Percentiles rank a stretch among this genome's conserved stretches.
phyloP scores from a whole-genome alignment of 2,797 vertebrate species.

The Iguana delicatissima region DNA sequence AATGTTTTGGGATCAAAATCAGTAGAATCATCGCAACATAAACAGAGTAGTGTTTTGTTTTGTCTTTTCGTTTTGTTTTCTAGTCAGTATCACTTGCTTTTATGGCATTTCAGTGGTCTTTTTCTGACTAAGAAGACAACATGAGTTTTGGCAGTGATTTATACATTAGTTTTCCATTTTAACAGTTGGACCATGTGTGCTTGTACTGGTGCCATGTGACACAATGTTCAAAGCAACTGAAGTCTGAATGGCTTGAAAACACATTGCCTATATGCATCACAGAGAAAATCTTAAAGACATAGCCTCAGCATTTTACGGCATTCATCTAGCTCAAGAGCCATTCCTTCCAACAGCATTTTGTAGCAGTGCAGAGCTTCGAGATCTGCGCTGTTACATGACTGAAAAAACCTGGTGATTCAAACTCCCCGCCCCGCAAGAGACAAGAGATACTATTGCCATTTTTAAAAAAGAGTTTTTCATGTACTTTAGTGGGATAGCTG shows the following conservation, averaged over 20 bases:
- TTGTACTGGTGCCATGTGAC: conserved; percentile 59
- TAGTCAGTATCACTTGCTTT: conserved; percentile 55
- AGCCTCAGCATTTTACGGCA: conserved; percentile 5
- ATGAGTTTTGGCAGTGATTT: conserved; percentile 63
- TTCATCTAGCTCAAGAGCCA: neutral
- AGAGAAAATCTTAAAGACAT: conserved; percentile 57
- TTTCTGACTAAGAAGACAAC: conserved; percentile 56
- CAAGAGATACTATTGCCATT: conserved; percentile 64
- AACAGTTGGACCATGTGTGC: conserved; percentile 60
- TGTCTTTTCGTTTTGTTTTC: conserved; percentile 56
- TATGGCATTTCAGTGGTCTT: conserved; percentile 50
- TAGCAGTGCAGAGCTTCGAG: neutral
- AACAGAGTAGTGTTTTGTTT: neutral
- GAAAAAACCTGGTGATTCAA: conserved; percentile 41
- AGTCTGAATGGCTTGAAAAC: conserved; percentile 65
- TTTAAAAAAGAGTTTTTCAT: conserved; percentile 40
- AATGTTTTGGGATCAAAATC: conserved; percentile 51
- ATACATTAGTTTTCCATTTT: conserved; percentile 64
- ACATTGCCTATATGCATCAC: conserved; percentile 63
- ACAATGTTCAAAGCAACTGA: conserved; percentile 62
- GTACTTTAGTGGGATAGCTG: conserved; percentile 39
- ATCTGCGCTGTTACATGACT: neutral
- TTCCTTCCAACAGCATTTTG: conserved; percentile 4
- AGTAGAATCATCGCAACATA: conserved; percentile 46
- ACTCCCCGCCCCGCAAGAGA: conserved; percentile 21